phyloP scores from a whole-genome alignment of 1,140 invertebrate genomes.

The Elymnias hypermnestra region DNA sequence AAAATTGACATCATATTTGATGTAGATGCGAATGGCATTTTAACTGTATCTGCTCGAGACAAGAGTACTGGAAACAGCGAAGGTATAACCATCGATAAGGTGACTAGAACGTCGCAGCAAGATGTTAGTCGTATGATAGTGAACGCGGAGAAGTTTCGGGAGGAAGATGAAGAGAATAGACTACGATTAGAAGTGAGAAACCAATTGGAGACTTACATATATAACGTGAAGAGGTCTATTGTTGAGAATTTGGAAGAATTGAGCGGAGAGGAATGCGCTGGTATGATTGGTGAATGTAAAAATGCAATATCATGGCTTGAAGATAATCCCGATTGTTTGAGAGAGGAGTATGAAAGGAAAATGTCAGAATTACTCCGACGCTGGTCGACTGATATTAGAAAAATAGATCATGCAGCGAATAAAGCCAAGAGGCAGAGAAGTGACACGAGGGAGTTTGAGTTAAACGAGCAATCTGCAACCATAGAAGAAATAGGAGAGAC shows the following conservation, averaged over 20 bases:
- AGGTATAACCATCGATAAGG: slow-evolving; percentile 71
- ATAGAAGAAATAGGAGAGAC: slow-evolving; percentile 31
- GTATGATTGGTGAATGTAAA: slow-evolving; percentile 73
- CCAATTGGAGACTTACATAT: slow-evolving; percentile 84
- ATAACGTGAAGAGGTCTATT: slow-evolving; percentile 79
- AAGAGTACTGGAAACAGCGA: slow-evolving; percentile 60
- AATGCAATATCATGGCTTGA: slow-evolving; percentile 80
- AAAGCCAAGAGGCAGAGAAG: slow-evolving; percentile 33
- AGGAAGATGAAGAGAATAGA: slow-evolving; percentile 74
- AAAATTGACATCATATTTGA: slow-evolving; percentile 55
- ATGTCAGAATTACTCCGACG: slow-evolving; percentile 75
- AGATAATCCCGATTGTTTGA: slow-evolving; percentile 76
- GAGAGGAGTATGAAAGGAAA: slow-evolving; percentile 78
- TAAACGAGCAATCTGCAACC: slow-evolving; percentile 13
- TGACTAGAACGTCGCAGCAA: slow-evolving; percentile 54
- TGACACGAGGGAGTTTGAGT: no score
- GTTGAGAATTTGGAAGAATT: slow-evolving; percentile 60
- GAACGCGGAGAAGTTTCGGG: slow-evolving; percentile 77
- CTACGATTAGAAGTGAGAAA: slow-evolving; percentile 80
- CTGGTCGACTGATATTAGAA: slow-evolving; percentile 73
- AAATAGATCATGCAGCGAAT: slow-evolving; percentile 40
- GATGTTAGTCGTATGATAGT: slow-evolving; percentile 77
- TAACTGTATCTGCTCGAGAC: slow-evolving; percentile 76
- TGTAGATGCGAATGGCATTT: slow-evolving; percentile 44
- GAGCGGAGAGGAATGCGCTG: slow-evolving; percentile 51